Base-by-base conservation (phyloP, 2,113 vertebrate species). In the Limnothrissa miodon region DNA sequence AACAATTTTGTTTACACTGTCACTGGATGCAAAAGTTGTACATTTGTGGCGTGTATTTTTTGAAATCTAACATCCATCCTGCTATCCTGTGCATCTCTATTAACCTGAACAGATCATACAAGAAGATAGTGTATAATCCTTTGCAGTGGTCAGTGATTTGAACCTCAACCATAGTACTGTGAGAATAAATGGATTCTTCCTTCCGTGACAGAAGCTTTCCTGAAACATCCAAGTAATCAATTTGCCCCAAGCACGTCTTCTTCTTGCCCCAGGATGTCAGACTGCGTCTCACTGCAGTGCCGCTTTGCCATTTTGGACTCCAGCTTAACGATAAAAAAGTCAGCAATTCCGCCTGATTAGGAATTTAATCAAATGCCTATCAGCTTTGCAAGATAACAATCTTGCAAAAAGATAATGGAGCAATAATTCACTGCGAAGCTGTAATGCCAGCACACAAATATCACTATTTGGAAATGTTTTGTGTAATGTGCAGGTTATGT, bases 331-430 rank as follows among this genome's bases (percentile, higher is more conserved):
- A 5, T 15, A 33, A 74, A 36, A 15, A 74, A 74, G 36, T 74
- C 66, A 13, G 33, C 66, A 74, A 74, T 36, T 33, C 66, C 17
- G 36, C 36, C 36, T 36, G 66, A 74, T 74, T 74, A 17, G 66
- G 29, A 74, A 36, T 74, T 74, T 74, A 74, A 74, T 74, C 66
- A 74, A 74, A 74, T 74, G 66, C 66, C 25, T 74, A 74, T 74
- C 66, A 74, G 66, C 66, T 36, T 2, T 13, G 66, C 29, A 0
- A 36, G 29, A 74, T 74, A 74, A 36, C 11, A 15, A 11, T 21
- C 66, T 17, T 13, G 19, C 10, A 0, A 33, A 17, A 36, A 33
- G 25, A 36, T 74, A 36, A 36, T 36, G 19, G 10, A 36, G 66
- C 11, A 33, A 36, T 74, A 11, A 74, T 19, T 74, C 13, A 36